Base-by-base conservation (phyloP, 2,888 invertebrate species). In the Nemotelus pantherinus region DNA sequence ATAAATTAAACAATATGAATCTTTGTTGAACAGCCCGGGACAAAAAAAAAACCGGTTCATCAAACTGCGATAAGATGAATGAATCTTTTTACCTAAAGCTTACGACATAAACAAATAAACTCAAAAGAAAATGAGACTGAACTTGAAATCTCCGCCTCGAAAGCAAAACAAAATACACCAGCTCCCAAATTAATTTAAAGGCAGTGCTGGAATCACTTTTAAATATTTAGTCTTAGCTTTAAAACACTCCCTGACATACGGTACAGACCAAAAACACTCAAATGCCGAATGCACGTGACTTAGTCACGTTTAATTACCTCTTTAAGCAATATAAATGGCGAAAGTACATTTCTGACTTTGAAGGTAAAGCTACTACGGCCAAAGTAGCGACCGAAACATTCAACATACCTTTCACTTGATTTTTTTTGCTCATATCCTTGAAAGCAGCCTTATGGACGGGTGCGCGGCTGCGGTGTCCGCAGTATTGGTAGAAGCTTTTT, bases 301-400 rank as follows among this genome's bases (percentile, higher is more conserved):
- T 45, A 60, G 74, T 63, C 74, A 74, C 74, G 74, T 74, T 74
- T 74, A 74, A 74, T 74, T 74, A 60, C 60, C 41, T 60, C 74
- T 74, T 74, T 44, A 48, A 63, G 63, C 39, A 48, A 39, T 25
- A 47, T 41, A 63, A 48, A 47, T n/a, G 43, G 53, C 25, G 9
- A 63, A 63, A 60, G 74, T 41, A 57, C 74, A 48, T 58, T 74
- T 45, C n/a, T 41, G 63, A 5, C 63, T 63, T 63, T 63, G 63
- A 63, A 63, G 43, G 63, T 63, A 43, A 63, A 63, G 57, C 25
- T 39, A 43, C 63, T 41, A 1, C 39, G 55, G 10, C 43, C 6
- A 39, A 70, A 53, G 50, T 39, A 25, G 25, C 25, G 25, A 25
- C 25, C 55, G n/a, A 50, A 53, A 39, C 53, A 53, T 70, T 55